Evolutionary conservation across 2,797 vertebrate species (phyloP).

Genomic region (Darevskia nairensis): DNA sequence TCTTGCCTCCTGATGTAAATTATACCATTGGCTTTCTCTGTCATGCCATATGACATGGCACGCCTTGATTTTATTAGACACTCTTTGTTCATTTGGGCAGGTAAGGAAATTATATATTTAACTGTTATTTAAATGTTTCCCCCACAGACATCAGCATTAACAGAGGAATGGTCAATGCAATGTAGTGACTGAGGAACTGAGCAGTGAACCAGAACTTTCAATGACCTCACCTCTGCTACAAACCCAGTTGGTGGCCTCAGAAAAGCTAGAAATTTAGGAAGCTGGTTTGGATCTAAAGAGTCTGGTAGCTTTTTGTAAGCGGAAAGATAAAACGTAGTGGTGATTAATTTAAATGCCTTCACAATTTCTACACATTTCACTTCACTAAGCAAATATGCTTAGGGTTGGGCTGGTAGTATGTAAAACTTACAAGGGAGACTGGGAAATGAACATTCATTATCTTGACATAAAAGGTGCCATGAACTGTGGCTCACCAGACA

Average conservation of each 20-base stretch:
- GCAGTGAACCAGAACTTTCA: background rate
- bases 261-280: background rate
- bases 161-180: background rate
- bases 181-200: background rate
- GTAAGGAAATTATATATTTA: too few species aligned
- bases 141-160: constrained; percentile 35
- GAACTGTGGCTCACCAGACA: too few species aligned
- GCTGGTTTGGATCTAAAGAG: background rate
- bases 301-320: too few species aligned
- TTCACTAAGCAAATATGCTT: background rate
- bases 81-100: too few species aligned
- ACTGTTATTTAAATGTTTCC: background rate
- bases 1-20: too few species aligned
- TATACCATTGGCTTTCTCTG: too few species aligned
- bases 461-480: too few species aligned
- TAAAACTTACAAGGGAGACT: too few species aligned
- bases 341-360: constrained; percentile 1
- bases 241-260: background rate
- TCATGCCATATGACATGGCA: too few species aligned
- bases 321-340: background rate
- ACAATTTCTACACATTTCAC: background rate
- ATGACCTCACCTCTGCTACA: background rate
- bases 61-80: too few species aligned
- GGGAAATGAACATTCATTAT: too few species aligned
- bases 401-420: too few species aligned